Percentiles rank a stretch among this genome's conserved stretches.
These are phyloP conservation scores for Diorhabda carinulata DNA, from an alignment of 1,140 invertebrate species.

Conservation along the genomic window DNA sequence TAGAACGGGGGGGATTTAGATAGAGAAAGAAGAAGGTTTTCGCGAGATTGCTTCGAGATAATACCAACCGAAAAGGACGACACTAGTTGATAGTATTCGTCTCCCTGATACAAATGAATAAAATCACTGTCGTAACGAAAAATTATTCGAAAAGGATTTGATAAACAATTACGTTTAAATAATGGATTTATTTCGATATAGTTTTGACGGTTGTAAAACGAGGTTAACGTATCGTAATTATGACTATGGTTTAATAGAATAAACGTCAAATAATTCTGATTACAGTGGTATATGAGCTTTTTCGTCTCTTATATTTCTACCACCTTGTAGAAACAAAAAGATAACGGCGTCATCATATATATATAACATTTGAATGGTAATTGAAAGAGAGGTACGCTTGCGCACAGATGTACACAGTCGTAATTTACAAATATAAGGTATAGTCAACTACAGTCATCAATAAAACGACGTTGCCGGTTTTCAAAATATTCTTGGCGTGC, in stretches of 20 bases:
- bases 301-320: neutral
- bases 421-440: neutral
- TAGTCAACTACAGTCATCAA: too few relatives aligned
- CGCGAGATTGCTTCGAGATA: neutral
- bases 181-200: too few relatives aligned
- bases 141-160: neutral
- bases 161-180: neutral
- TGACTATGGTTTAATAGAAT: too few relatives aligned
- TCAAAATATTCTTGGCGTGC: too few relatives aligned
- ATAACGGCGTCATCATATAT: conserved; percentile 4
- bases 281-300: too few relatives aligned
- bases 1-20: neutral
- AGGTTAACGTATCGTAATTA: too few relatives aligned
- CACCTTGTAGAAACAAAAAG: neutral
- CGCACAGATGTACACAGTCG: neutral
- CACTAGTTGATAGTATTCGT: neutral
- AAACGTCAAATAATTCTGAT: too few relatives aligned
- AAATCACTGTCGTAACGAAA: neutral
- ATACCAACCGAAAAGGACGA: neutral
- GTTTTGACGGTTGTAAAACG: too few relatives aligned
- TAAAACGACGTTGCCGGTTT: too few relatives aligned
- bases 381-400: conserved; percentile 1
- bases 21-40: neutral
- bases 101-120: neutral
- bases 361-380: conserved; percentile 10